Percentiles rank a stretch among this genome's conserved stretches.
phyloP scores from a whole-genome alignment of 1,140 invertebrate genomes.

The Vollenhovia emeryi region DNA sequence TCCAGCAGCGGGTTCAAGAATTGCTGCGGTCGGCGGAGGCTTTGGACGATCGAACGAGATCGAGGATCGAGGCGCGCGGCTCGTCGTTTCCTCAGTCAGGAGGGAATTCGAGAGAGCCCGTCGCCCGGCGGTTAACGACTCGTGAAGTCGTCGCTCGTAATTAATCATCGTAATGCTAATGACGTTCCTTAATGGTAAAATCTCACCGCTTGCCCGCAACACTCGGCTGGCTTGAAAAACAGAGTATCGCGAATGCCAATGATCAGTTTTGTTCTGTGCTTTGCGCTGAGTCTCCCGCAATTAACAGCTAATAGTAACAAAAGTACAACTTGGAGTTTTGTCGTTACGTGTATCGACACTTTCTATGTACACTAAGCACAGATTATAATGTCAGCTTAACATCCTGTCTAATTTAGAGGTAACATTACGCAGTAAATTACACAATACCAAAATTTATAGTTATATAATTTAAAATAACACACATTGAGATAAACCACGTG shows the following conservation, averaged over 20 bases:
- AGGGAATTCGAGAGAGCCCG: slow-evolving; percentile 33
- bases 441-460: neutral
- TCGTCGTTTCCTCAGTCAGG: slow-evolving; percentile 21
- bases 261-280: neutral
- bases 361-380: neutral
- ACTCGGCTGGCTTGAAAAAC: slow-evolving; percentile 38
- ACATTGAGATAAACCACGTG: neutral
- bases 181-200: slow-evolving; percentile 45
- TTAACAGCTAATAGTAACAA: slow-evolving; percentile 34
- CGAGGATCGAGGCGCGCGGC: slow-evolving; percentile 31
- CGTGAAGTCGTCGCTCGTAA: slow-evolving; percentile 52
- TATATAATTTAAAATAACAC: neutral
- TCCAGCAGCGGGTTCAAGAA: slow-evolving; percentile 15
- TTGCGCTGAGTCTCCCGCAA: slow-evolving; percentile 31
- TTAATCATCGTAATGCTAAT: slow-evolving; percentile 68
- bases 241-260: slow-evolving; percentile 19
- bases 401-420: neutral
- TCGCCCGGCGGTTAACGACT: slow-evolving; percentile 32
- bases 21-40: slow-evolving; percentile 4
- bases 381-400: neutral
- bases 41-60: slow-evolving; percentile 48
- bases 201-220: slow-evolving; percentile 18
- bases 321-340: neutral
- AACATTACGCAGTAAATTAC: neutral
- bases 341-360: neutral